These are phyloP conservation scores for Microctonus aethiopoides DNA, from an alignment of 2,888 invertebrate genomes.

Conservation along the genomic window DNA sequence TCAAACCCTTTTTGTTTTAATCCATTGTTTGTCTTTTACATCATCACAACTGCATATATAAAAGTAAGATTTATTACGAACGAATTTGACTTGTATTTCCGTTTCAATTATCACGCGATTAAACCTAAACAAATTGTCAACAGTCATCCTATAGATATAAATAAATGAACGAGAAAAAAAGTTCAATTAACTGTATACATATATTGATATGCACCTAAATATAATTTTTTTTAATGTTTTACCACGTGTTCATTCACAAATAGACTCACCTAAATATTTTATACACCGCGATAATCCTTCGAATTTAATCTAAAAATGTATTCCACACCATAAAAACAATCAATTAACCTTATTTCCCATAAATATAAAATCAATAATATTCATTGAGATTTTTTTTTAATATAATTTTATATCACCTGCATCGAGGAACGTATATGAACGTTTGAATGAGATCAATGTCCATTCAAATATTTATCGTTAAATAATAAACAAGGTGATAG, in stretches of 20 bases:
- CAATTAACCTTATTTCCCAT: constrained; percentile 8
- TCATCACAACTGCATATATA: constrained; percentile 13
- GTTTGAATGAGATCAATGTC: constrained; percentile 3
- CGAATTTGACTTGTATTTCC: constrained; percentile 4
- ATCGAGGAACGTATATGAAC: neutral
- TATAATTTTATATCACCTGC: neutral
- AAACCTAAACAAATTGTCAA: constrained; percentile 16
- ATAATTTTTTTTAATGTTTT: neutral
- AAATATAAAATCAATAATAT: neutral
- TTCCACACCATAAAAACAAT: neutral
- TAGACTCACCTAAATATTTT: neutral
- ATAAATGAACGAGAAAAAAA: neutral
- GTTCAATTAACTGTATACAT: neutral
- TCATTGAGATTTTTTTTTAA: neutral
- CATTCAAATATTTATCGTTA: neutral
- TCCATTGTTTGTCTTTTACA: constrained; percentile 10
- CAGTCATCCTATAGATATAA: neutral
- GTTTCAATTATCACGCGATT: constrained; percentile 12
- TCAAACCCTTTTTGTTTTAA: neutral
- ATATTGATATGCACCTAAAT: neutral
- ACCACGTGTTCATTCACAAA: neutral
- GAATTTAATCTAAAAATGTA: neutral
- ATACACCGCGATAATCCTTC: neutral
- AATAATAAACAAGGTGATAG: neutral
- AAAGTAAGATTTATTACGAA: constrained; percentile 1